Conservation (phyloP, 1,140 invertebrate species). For the Leptopilina boulardi region DNA sequence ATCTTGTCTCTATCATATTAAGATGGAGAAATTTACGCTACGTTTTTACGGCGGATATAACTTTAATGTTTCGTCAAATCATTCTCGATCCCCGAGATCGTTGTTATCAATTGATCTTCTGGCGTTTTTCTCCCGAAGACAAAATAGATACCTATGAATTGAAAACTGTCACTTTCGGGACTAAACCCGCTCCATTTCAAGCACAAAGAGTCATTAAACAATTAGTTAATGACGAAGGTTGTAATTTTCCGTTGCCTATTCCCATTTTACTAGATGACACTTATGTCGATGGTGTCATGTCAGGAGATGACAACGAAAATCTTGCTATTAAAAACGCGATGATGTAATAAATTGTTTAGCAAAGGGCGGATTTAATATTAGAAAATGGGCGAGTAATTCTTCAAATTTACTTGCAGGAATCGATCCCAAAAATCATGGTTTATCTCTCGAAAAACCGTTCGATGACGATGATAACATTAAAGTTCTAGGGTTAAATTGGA, state of each 20-base stretch:
- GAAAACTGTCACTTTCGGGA: background rate
- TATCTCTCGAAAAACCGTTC: background rate
- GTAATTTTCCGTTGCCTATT: background rate
- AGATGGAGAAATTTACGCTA: conserved; percentile 10
- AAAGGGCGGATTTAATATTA: background rate
- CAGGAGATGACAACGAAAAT: background rate
- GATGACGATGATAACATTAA: background rate
- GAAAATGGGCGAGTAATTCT: background rate
- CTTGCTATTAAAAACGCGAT: background rate
- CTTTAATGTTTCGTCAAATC: background rate
- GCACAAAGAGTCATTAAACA: background rate
- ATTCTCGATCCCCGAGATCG: background rate
- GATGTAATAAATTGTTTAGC: background rate
- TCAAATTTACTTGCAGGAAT: background rate
- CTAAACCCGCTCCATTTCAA: background rate
- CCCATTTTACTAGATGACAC: background rate
- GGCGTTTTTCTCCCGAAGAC: background rate
- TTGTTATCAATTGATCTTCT: conserved; percentile 35
- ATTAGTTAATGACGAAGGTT: background rate
- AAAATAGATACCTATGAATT: background rate
- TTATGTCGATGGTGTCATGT: background rate
- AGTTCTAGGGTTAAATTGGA: background rate
- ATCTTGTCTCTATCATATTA: conserved; percentile 33
- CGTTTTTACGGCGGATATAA: conserved; percentile 41
- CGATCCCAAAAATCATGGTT: background rate